Conservation (phyloP, 1,140 invertebrate species). For the Reticulitermes speratus region DNA sequence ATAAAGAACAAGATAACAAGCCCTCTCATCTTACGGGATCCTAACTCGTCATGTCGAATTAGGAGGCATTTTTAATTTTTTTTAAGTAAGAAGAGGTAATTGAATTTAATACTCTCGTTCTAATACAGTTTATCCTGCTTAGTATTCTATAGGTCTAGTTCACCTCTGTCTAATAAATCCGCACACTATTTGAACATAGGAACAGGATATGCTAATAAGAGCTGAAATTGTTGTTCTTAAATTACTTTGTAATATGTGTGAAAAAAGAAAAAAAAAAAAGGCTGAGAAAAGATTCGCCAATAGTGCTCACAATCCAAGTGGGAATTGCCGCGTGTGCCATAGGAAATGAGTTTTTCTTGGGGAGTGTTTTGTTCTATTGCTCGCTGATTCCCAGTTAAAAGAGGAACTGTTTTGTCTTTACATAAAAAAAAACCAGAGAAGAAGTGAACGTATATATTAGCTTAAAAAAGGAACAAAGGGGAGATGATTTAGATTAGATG, state of each 20-base stretch:
- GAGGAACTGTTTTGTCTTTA: too few species aligned
- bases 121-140: too few species aligned
- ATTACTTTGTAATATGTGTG: background rate
- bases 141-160: too few species aligned
- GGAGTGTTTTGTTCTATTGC: background rate
- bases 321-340: background rate
- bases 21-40: too few species aligned
- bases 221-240: background rate
- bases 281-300: background rate
- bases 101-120: too few species aligned
- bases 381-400: background rate
- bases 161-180: too few species aligned
- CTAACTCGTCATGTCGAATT: too few species aligned
- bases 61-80: too few species aligned
- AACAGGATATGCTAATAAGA: background rate
- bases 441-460: background rate
- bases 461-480: background rate
- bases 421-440: too few species aligned
- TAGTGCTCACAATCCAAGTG: background rate
- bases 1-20: too few species aligned
- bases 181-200: too few species aligned
- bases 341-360: constrained; percentile 18
- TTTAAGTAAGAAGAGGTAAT: too few species aligned
- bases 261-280: background rate
- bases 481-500: background rate